Percentiles rank a stretch among this genome's conserved stretches.
Evolutionary conservation across 2,797 vertebrate genomes (phyloP).

Genomic region (Podarcis lilfordi): DNA sequence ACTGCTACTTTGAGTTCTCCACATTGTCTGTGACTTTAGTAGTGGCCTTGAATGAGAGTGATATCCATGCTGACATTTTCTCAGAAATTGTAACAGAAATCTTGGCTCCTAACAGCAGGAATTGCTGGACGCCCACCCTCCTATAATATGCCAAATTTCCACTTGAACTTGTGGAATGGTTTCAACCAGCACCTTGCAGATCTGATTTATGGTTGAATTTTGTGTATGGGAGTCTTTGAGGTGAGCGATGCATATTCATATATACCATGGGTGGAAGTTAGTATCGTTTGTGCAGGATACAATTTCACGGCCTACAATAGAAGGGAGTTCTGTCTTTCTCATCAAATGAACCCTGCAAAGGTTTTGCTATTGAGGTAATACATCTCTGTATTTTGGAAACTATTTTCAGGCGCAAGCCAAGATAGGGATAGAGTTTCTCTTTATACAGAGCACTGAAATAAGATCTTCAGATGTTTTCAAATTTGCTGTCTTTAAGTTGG

Average conservation of each 20-base stretch:
- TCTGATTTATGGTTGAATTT: background rate
- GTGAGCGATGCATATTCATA: background rate
- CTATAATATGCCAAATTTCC: background rate
- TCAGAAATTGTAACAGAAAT: background rate
- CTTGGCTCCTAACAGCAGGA: background rate
- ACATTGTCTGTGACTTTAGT: background rate
- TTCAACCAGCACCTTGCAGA: background rate
- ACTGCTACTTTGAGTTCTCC: background rate
- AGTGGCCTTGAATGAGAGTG: background rate
- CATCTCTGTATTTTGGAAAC: constrained; percentile 37
- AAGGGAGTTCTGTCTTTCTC: constrained; percentile 37
- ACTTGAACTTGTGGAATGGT: constrained; percentile 6
- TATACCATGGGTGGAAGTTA: background rate
- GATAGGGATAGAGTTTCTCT: constrained; percentile 27
- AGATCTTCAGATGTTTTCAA: constrained; percentile 31
- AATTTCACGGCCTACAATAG: constrained; percentile 26
- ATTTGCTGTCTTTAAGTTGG: constrained; percentile 23
- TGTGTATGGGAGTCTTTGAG: background rate
- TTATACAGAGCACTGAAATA: constrained; percentile 33
- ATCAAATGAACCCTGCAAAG: constrained; percentile 21
- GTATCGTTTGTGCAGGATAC: constrained; percentile 7
- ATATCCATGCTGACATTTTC: background rate
- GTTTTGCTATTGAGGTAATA: constrained; percentile 45
- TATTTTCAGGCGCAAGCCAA: constrained; percentile 27
- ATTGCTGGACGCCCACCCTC: background rate